Conservation (phyloP, 2,113 vertebrate genomes). For the Apodemus speciosus region DNA sequence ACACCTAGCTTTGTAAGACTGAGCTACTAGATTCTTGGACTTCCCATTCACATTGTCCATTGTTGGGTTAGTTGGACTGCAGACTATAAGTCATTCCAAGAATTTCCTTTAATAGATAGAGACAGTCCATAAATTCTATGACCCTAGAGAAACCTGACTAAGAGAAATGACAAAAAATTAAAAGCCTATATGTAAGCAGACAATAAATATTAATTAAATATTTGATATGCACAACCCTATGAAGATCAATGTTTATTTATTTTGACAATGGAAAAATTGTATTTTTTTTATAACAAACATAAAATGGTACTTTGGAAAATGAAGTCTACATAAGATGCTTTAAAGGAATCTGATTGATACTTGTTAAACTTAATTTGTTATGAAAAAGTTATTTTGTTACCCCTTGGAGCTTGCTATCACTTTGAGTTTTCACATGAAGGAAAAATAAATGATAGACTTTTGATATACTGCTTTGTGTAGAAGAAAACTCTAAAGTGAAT, state of each 20-base stretch:
- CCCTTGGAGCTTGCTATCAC: not conserved
- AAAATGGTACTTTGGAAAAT: not conserved
- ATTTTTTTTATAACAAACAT: not conserved
- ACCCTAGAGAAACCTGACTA: not conserved
- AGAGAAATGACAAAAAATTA: not conserved
- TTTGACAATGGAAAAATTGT: not conserved
- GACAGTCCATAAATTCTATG: no score
- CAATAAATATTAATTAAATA: not conserved
- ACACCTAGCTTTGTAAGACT: no score
- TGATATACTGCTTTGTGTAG: not conserved
- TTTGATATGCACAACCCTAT: not conserved
- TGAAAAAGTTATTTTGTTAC: not conserved
- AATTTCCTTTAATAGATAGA: no score
- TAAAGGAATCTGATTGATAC: no score
- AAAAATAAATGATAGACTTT: not conserved
- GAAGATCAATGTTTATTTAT: not conserved
- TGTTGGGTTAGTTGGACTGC: no score
- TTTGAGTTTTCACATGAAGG: no score
- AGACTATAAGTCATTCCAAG: no score
- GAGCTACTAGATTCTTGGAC: no score
- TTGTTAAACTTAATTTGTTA: not conserved
- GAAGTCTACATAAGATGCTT: not conserved
- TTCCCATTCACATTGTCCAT: no score
- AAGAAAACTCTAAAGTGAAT: not conserved
- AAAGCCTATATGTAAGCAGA: no score